Base-by-base conservation (phyloP, 2,888 invertebrate genomes). In the Smittia aterrima region DNA sequence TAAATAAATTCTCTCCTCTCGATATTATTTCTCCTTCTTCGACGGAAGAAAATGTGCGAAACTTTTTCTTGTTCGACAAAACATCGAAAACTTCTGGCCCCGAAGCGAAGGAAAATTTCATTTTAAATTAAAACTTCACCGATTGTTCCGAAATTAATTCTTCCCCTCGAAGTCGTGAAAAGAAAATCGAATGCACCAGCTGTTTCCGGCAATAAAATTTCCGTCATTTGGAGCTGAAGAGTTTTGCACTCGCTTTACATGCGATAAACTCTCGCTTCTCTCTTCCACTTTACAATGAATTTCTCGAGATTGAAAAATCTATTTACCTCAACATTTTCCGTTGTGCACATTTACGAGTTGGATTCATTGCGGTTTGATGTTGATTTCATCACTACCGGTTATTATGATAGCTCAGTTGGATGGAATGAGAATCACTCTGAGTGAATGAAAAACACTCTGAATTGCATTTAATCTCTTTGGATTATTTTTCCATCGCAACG, bases 91-190 rank as follows among this genome's bases (percentile, higher is more conserved):
- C 58, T 58, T 58, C 47, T 22, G 58, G 2, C 22, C 58, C 2
- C 22, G 58, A 16, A 58, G 22, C 20, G 58, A 58, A 38, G n/a
- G 16, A 47, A n/a, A 47, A 47, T 16, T 47, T 47, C 16, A 58
- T 58, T 58, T 20, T 22, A 58, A 58, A 58, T 58, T 58, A 58
- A 58, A 58, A 58, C 13, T 58, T 58, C 7, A 18, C 18, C 58
- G 58, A 58, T 58, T 58, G 58, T 58, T 58, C 58, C 18, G 58
- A 58, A 58, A 58, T 58, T 58, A 58, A 58, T 58, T 58, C n/a
- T 58, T 58, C 13, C 7, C 18, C 18, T 58, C 18, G 22, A 58
- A 47, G 13, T 16, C 11, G 47, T 7, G 47, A 47, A 47, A 47
- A 58, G 25, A 64, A 64, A 64, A 3, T 58, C 27, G n/a, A 27